phyloP scores from a whole-genome alignment of 2,113 vertebrate genomes.

The Microtus ochrogaster region DNA sequence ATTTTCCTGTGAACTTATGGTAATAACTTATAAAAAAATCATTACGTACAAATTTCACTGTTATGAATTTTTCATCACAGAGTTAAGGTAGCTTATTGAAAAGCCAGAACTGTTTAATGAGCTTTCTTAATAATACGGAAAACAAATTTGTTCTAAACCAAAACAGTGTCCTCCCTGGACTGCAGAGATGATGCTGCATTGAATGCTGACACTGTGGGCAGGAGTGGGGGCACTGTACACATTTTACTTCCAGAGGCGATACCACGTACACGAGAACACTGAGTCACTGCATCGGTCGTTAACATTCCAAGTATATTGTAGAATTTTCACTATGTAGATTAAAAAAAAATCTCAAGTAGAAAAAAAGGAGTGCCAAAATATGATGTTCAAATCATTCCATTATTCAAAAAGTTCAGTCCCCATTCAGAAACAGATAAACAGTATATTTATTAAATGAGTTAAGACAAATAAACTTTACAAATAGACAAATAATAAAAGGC shows the following conservation, averaged over 20 bases:
- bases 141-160: constrained; percentile 31
- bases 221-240: background rate
- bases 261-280: constrained; percentile 4
- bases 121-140: constrained; percentile 49
- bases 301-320: constrained; percentile 64
- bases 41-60: constrained; percentile 19
- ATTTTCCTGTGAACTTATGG: constrained; percentile 60
- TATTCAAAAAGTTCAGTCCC: constrained; percentile 88
- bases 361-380: constrained; percentile 74
- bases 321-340: constrained; percentile 41
- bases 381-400: constrained; percentile 75
- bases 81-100: constrained; percentile 48
- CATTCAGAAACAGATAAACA: constrained; percentile 90
- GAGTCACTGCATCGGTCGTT: constrained; percentile 34
- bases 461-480: constrained; percentile 84
- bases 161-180: background rate
- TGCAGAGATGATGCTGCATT: background rate
- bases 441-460: constrained; percentile 88
- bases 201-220: background rate
- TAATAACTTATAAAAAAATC: constrained; percentile 53
- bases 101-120: constrained; percentile 32
- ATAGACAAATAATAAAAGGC: constrained; percentile 85
- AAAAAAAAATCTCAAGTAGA: constrained; percentile 69
- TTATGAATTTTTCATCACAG: constrained; percentile 23
- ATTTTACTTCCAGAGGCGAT: constrained; percentile 21